Base-by-base conservation (phyloP, 2,113 vertebrate genomes). In the Ammodytes marinus region DNA sequence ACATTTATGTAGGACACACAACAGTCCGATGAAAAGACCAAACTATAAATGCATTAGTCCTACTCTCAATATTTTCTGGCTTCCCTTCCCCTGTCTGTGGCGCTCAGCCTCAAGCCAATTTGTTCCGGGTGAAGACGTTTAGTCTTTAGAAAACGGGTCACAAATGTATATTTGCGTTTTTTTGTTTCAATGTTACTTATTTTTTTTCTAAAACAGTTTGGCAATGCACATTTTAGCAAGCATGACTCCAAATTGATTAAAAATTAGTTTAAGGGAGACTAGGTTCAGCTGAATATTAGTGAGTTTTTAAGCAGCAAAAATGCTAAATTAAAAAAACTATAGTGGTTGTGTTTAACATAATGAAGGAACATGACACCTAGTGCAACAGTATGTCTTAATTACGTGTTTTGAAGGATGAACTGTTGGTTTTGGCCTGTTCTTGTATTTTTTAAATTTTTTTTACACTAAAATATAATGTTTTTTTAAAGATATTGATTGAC, bases 121-220 rank as follows among this genome's bases (percentile, higher is more conserved):
- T 43, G 11, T 53, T 42, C 8, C 2, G 1, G 17, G 13, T 37
- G 19, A 71, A 11, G 5, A 58, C 0, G 1, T 72, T 27, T 13
- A 40, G 50, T 74, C 15, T 68, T 69, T 57, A 45, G 27, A 46
- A 66, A 74, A 54, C n/a, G n/a, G 13, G 46, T 67, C 54, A 67
- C n/a, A 43, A 53, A 60, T 52, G 52, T 50, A 46, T 43, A 35
- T 15, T 27, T 27, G 27, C 27, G 27, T 27, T 27, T 27, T 27
- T 27, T 27, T 27, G 27, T 27, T 27, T 27, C 27, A 27, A 12
- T 13, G 15, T 9, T 52, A 15, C 4, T 4, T 45, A 12, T 52
- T 60, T 49, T 52, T 60, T 49, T 53, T 46, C 13, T 40, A 9
- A 7, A 52, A 58, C n/a, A 39, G 27, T 8, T 64, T 11, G 39